Evolutionary conservation across 2,888 invertebrate genomes (phyloP).

Genomic region (Apotomis turbidana): DNA sequence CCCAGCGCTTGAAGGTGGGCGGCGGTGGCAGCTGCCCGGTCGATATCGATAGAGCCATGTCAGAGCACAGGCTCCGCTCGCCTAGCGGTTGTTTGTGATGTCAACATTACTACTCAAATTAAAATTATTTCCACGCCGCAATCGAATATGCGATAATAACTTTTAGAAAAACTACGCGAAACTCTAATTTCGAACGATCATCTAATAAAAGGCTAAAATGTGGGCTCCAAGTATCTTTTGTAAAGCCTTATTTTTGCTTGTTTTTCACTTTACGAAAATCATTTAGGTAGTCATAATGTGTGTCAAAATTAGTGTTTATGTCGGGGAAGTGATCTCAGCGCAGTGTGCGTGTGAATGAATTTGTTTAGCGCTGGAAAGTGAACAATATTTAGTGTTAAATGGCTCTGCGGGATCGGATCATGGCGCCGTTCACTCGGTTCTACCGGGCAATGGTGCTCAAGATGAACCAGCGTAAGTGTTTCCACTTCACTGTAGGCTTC

Average conservation of each 20-base stretch:
- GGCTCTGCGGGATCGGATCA: constrained; percentile 64
- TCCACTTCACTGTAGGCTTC: background rate
- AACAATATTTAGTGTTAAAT: constrained; percentile 51
- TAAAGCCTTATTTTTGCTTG: constrained; percentile 43
- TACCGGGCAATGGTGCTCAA: constrained; percentile 80
- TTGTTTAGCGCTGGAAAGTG: constrained; percentile 53
- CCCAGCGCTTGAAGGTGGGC: constrained; percentile 33
- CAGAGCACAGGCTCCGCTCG: constrained; percentile 60
- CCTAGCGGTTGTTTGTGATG: constrained; percentile 69
- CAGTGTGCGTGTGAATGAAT: constrained; percentile 50
- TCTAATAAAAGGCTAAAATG: constrained; percentile 17
- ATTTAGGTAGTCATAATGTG: constrained; percentile 76
- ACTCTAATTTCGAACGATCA: constrained; percentile 13
- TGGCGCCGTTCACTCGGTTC: constrained; percentile 74
- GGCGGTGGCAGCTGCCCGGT: constrained; percentile 25
- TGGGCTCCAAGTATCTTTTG: constrained; percentile 41
- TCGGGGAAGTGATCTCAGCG: constrained; percentile 58
- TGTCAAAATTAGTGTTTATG: constrained; percentile 78
- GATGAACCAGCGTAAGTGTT: constrained; percentile 76
- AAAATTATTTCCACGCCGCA: constrained; percentile 34
- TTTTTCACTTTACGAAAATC: constrained; percentile 49
- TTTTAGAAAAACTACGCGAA: constrained; percentile 39
- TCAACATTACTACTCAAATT: constrained; percentile 58
- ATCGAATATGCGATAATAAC: constrained; percentile 39
- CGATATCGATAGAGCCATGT: constrained; percentile 41